Percentiles rank a stretch among this genome's conserved stretches.
These are phyloP conservation scores for Thereva unica DNA, from an alignment of 2,888 invertebrate species.

Conservation along the genomic window DNA sequence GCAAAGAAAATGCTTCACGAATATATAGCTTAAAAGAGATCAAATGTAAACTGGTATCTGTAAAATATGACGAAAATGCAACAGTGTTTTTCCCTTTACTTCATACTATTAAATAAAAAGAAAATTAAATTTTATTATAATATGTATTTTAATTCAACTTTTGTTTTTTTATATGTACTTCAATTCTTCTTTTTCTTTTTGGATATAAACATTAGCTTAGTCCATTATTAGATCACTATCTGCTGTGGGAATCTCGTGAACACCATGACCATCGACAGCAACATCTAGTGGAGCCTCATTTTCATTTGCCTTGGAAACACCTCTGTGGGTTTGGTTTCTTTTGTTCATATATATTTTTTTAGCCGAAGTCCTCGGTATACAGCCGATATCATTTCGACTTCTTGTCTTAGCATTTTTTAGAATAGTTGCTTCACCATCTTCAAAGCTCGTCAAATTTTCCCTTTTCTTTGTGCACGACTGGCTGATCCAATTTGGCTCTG, in stretches of 20 bases:
- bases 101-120: neutral
- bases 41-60: slow-evolving; percentile 31
- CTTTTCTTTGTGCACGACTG: no score
- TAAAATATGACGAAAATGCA: neutral
- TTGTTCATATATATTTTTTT: neutral
- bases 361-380: neutral
- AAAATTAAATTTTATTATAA: no score
- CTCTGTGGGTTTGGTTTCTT: neutral
- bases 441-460: no score
- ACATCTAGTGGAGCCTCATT: neutral
- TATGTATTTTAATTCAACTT: no score
- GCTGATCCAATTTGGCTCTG: no score
- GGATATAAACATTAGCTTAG: no score
- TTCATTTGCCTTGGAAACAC: no score
- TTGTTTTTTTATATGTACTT: no score
- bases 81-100: slow-evolving; percentile 12
- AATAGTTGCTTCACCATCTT: no score
- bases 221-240: neutral
- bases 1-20: slow-evolving; percentile 36
- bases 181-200: no score
- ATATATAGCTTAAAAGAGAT: slow-evolving; percentile 11
- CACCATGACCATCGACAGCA: neutral
- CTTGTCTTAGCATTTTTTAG: neutral
- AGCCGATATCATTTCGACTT: neutral
- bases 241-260: neutral